Evolutionary conservation across 1,140 invertebrate species (phyloP).

Genomic region (Platorchestia sp.): DNA sequence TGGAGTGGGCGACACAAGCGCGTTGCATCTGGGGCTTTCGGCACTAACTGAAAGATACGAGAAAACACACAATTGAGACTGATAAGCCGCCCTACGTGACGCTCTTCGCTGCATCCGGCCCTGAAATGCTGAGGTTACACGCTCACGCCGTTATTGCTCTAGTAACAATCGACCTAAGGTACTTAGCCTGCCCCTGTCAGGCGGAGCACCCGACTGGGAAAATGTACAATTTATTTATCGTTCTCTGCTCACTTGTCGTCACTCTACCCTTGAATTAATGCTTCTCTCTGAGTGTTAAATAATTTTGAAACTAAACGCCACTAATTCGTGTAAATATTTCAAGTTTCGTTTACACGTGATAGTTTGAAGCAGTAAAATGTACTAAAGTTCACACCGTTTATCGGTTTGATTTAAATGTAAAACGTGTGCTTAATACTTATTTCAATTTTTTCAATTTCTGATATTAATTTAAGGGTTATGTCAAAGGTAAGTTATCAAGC

Average conservation of each 20-base stretch:
- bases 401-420: too few relatives aligned
- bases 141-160: neutral
- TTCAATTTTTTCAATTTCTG: neutral
- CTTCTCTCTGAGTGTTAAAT: too few relatives aligned
- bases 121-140: neutral
- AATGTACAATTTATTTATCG: neutral
- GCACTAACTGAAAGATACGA: neutral
- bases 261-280: too few relatives aligned
- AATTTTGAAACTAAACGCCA: too few relatives aligned
- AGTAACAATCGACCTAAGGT: neutral
- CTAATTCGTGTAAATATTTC: too few relatives aligned
- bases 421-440: neutral
- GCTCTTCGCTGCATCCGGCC: neutral
- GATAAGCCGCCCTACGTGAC: conserved; percentile 15
- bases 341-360: too few relatives aligned
- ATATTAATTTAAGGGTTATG: too few relatives aligned
- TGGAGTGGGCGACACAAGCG: neutral
- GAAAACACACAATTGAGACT: conserved; percentile 11
- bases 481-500: neutral
- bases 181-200: neutral
- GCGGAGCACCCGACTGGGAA: neutral
- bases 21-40: neutral
- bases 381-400: neutral
- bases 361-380: neutral
- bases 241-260: neutral